Base-by-base conservation (phyloP, 2,888 invertebrate genomes). In the Drosophila gaucha region DNA sequence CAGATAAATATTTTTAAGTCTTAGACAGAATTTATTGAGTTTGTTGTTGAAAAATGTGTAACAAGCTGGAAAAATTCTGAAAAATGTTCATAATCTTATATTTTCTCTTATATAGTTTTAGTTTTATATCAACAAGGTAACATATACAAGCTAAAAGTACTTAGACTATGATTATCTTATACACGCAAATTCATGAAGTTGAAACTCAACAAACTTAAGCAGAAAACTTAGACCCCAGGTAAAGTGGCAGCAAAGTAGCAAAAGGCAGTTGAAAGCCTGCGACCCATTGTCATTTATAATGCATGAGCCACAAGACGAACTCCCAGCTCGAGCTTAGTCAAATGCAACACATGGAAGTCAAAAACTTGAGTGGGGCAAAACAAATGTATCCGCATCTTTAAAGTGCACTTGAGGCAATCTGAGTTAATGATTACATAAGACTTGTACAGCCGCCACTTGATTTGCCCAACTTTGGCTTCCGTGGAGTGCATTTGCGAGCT, bases 401-500 rank as follows among this genome's bases (percentile, higher is more conserved):
- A 63, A 71, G 65, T 58, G 71, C 76, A 58, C 55, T 63, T 31
- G 49, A 54, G 39, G 46, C 38, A 14, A 43, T 35, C 24, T 31
- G 33, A 28, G 44, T 31, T 43, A 56, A 44, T 46, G 57, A 74
- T 74, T 74, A 18, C 55, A 51, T 30, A 46, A 60, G 51, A 67
- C 50, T 51, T 18, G 35, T 35, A 16, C 10, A 38, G 38, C 43
- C 49, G 49, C 41, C 56, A 58, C 54, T 58, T 38, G 54, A 63
- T 41, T 43, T 26, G 43, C 31, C 39, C 64, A 59, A 41, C 22
- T 49, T 59, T 58, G 35, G 55, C 46, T 70, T 66, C 39, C 26
- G 50, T 24, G 50, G 38, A 71, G 74, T 63, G 82, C 72, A 76
- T 76, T 71, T 66, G 67, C 57, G 66, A 64, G 74, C 35, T 26